Evolutionary conservation across 1,140 invertebrate species (phyloP), one percentile per base, ranked within the genome.

Genomic region (Drosophila gunungcola): DNA sequence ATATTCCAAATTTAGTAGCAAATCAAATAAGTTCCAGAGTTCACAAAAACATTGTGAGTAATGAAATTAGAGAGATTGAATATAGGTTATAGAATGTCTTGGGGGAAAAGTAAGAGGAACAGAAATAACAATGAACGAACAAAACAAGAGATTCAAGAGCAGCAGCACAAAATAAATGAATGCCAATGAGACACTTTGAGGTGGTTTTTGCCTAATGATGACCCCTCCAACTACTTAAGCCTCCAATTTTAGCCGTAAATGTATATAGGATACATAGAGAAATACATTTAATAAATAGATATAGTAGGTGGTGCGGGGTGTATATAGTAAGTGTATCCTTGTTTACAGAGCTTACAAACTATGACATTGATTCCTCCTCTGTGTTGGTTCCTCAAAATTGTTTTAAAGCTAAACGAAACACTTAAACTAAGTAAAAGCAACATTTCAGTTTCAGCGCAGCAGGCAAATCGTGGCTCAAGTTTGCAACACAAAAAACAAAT

Each of bases 101-200:
- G 12, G 2, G 42, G 32, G n/a, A 11, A 25, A 70, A 64, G 58
- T 56, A 52, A 52, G 60, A 62, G 57, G 36, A 63, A 78, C 45
- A 72, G 52, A 79, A 38, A 64, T 46, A 65, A 62, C 25, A 52
- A 49, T 65, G 42, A 73, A 55, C 39, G 11, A 48, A 55, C 43
- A 43, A 49, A 56, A 39, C 45, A 25, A 73, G 25, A 68, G 16
- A 55, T 39, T 48, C 38, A 67, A 42, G 56, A 48, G 63, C 62
- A 72, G 76, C 80, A 85, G 67, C 64, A 72, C 68, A 70, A 72
- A 61, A 53, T 67, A 89, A 72, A 78, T 80, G 84, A 90, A 89
- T 89, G 84, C 84, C 80, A 89, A 89, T 89, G 84, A 89, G 84
- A 84, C 75, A 89, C 62, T 80, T 70, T 70, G 61, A 69, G 41